phyloP scores from a whole-genome alignment of 2,113 vertebrate species.

The Leptobrachium leishanense region DNA sequence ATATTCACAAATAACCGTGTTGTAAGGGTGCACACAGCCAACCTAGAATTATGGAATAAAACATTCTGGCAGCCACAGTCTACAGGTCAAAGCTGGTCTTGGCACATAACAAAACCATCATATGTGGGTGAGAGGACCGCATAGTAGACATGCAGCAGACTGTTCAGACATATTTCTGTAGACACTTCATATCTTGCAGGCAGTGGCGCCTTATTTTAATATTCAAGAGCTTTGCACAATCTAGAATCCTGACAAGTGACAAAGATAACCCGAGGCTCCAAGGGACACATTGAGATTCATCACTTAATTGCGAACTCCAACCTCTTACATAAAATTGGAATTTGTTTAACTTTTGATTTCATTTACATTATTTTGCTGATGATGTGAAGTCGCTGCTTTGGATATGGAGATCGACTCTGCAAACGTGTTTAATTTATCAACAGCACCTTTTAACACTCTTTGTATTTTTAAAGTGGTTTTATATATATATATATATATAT shows the following conservation, averaged over 20 bases:
- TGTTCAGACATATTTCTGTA: not conserved
- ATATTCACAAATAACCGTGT: too few relatives aligned
- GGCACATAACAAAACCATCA: too few relatives aligned
- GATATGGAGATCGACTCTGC: conserved; percentile 6
- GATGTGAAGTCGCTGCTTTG: not conserved
- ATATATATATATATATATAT: not conserved
- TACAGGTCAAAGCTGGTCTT: too few relatives aligned
- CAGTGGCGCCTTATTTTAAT: not conserved
- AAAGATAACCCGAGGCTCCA: conserved; percentile 28
- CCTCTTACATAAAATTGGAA: conserved; percentile 33
- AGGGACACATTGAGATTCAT: conserved; percentile 37
- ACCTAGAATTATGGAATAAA: too few relatives aligned
- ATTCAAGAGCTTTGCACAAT: conserved; percentile 6
- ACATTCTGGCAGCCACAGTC: too few relatives aligned
- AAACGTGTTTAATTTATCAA: conserved; percentile 10
- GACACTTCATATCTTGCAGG: not conserved
- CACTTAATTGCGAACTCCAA: conserved; percentile 26
- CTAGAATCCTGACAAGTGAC: conserved; percentile 30
- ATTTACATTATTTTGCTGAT: conserved; percentile 27
- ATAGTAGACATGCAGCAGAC: not conserved
- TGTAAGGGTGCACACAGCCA: too few relatives aligned
- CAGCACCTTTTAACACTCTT: not conserved
- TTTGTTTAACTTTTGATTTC: conserved; percentile 24
- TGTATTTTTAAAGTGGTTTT: not conserved
- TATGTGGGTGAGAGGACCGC: not conserved